Evolutionary conservation across 2,888 invertebrate species (phyloP).

Genomic region (Merodon equestris): DNA sequence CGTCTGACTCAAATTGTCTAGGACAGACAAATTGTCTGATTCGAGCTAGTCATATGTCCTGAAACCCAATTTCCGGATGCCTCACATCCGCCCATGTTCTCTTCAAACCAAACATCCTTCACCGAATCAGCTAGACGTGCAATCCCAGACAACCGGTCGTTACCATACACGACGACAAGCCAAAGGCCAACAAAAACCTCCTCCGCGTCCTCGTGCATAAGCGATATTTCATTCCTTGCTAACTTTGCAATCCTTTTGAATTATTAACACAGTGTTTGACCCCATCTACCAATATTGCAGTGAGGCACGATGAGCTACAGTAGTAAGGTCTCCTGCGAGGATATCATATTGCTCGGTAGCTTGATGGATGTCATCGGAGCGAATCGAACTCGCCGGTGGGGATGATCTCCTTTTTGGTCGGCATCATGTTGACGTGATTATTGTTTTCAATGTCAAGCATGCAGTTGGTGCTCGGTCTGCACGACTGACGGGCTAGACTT

Average conservation of each 20-base stretch:
- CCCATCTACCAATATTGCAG: slow-evolving; percentile 13
- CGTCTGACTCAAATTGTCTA: slow-evolving; percentile 35
- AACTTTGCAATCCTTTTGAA: slow-evolving; percentile 31
- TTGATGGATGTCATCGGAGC: slow-evolving; percentile 52
- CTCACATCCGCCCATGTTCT: neutral
- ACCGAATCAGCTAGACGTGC: neutral
- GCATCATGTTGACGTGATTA: slow-evolving; percentile 40
- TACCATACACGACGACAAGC: slow-evolving; percentile 2
- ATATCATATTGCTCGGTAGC: slow-evolving; percentile 37
- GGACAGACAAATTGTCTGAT: slow-evolving; percentile 20
- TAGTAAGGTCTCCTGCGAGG: slow-evolving; percentile 14
- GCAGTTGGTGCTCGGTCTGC: no score
- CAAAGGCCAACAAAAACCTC: slow-evolving; percentile 10
- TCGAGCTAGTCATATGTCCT: slow-evolving; percentile 8
- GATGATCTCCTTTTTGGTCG: slow-evolving; percentile 21
- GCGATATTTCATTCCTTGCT: slow-evolving; percentile 27
- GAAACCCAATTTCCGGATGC: slow-evolving; percentile 1
- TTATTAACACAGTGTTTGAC: slow-evolving; percentile 50
- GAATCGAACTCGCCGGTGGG: slow-evolving; percentile 1
- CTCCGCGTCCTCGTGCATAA: slow-evolving; percentile 24
- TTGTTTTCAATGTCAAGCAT: slow-evolving; percentile 18
- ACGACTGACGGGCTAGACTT: slow-evolving; percentile 53
- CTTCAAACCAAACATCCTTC: slow-evolving; percentile 20
- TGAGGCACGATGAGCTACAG: no score
- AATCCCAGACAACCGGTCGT: slow-evolving; percentile 19